These are phyloP conservation scores for Chitala chitala DNA, from an alignment of 2,113 vertebrate genomes.

Conservation along the genomic window DNA sequence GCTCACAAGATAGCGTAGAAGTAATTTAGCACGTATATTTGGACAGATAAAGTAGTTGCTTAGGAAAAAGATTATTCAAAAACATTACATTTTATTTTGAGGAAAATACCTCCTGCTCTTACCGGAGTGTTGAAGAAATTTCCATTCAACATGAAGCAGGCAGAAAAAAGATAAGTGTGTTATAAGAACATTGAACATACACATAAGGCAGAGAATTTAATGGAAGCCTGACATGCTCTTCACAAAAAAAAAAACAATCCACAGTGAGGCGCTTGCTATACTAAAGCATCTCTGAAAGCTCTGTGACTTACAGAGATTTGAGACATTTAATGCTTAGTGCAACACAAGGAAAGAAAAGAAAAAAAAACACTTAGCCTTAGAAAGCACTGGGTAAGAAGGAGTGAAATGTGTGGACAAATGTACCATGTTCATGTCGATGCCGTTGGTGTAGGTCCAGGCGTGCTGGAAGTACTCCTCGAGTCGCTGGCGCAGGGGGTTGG, in stretches of 20 bases:
- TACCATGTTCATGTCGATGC: constrained; percentile 99
- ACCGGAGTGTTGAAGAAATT: constrained; percentile 88
- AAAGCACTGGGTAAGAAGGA: not conserved
- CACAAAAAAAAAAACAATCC: not conserved
- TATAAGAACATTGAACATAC: constrained; percentile 76
- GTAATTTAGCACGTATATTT: not conserved
- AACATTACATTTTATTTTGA: constrained; percentile 19
- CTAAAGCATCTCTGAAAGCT: not conserved
- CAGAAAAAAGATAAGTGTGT: constrained; percentile 94
- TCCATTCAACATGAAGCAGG: constrained; percentile 92
- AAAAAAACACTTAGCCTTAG: not conserved
- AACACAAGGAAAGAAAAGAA: not conserved
- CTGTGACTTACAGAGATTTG: no score
- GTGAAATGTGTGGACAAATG: constrained; percentile 43
- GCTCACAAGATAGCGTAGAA: not conserved
- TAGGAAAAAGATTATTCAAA: constrained; percentile 24
- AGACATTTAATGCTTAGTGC: not conserved
- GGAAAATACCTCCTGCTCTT: constrained; percentile 98
- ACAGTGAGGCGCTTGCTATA: not conserved
- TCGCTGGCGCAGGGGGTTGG: constrained; percentile 87
- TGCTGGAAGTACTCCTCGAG: constrained; percentile 98
- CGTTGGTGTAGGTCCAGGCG: constrained; percentile 96
- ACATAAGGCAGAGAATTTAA: constrained; percentile 3
- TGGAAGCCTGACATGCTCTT: not conserved
- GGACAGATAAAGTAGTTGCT: constrained; percentile 2